Evolutionary conservation across 2,888 invertebrate species (phyloP), one percentile per base, ranked within the genome.

Genomic region (Eueremaeus valkanovi): DNA sequence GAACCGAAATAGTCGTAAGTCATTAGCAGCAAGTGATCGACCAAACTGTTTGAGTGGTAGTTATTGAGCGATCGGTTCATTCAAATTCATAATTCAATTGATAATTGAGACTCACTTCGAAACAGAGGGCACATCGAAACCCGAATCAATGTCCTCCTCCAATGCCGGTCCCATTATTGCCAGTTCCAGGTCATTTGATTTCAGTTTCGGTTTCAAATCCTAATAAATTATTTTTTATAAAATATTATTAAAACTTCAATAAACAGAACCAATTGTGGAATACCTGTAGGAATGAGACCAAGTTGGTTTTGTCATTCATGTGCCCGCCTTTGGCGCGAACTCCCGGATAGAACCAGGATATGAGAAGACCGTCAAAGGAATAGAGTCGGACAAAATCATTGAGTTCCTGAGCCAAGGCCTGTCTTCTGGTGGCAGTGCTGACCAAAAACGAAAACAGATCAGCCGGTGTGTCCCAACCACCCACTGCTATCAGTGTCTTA

Each of bases 1-100:
- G 76, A 73, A 18, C 76, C 76, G 49, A 73, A 61, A 55, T 76
- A 76, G 40, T 76, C 76, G 31, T 66, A 73, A 29, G 76, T 76
- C 68, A 76, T 45, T 24, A 73, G 29, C n/a, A 76, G 33, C 29
- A 76, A 21, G 33, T 76, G 63, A 42, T 76, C 76, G 8, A 73
- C 76, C 5, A 40, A 49, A 27, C 76, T 76, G 40, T 21, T 9
- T 3, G n/a, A 42, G n/a, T n/a, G 2, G 16, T 8, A 42, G 5
- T 36, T 3, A 73, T n/a, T 40, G 21, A n/a, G 13, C 24, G 68
- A 74, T 33, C 11, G 68, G 18, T n/a, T n/a, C 8, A 51, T 31
- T 8, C 1, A n/a, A 58, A 36, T 18, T 29, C 1, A n/a, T 24
- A n/a, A 5, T 18, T 1, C 24, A 16, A 1, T 24, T 24, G n/a